Percentiles rank a stretch among this genome's conserved stretches.
These are phyloP conservation scores for Caenorhabditis japonica DNA, from an alignment of 2,888 invertebrate species.

Conservation along the genomic window DNA sequence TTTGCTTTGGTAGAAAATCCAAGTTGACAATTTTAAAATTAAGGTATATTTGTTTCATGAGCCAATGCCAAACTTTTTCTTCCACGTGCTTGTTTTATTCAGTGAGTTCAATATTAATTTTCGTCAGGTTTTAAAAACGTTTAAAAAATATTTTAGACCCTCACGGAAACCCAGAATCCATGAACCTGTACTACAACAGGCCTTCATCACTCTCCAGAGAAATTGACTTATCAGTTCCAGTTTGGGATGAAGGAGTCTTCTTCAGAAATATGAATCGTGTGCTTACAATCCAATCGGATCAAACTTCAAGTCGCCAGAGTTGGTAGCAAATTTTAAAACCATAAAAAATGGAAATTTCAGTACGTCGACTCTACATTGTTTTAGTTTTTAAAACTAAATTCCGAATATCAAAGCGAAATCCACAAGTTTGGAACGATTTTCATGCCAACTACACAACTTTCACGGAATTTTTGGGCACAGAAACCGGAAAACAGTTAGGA, in stretches of 20 bases:
- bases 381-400: constrained; percentile 68
- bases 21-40: no score
- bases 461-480: constrained; percentile 65
- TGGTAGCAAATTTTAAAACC: not conserved
- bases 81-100: constrained; percentile 66
- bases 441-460: constrained; percentile 69
- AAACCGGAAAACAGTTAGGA: constrained; percentile 68
- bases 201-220: constrained; percentile 65
- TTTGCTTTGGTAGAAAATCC: no score
- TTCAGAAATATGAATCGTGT: constrained; percentile 70
- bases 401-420: constrained; percentile 62
- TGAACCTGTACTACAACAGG: constrained; percentile 70
- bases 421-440: constrained; percentile 64
- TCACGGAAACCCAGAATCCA: constrained; percentile 70
- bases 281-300: constrained; percentile 68
- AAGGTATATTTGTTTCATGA: constrained; percentile 63
- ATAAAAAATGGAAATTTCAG: constrained; percentile 42
- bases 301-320: constrained; percentile 64
- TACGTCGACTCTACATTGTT: constrained; percentile 67
- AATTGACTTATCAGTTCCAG: constrained; percentile 64
- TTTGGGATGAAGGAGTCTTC: constrained; percentile 71
- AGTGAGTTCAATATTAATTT: constrained; percentile 48
- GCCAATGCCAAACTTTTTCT: constrained; percentile 63
- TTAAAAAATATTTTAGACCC: constrained; percentile 56
- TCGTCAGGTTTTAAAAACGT: not conserved